Percentiles rank a stretch among this genome's conserved stretches.
phyloP scores from a whole-genome alignment of 2,113 vertebrate species.

The Gila orcuttii region DNA sequence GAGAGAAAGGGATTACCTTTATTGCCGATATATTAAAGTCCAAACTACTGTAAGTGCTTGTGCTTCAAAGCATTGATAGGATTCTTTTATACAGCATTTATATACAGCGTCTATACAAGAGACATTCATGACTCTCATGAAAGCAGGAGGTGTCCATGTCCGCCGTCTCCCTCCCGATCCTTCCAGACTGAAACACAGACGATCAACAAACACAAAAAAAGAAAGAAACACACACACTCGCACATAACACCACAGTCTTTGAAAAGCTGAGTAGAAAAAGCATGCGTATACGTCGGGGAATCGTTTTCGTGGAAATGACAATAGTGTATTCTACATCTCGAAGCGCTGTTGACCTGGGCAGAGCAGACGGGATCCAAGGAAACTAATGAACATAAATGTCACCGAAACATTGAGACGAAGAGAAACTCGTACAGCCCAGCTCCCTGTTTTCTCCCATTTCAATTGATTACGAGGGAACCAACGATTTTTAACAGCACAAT shows the following conservation, averaged over 20 bases:
- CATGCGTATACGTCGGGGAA: constrained; percentile 76
- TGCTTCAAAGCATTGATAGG: constrained; percentile 76
- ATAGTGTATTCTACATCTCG: constrained; percentile 75
- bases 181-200: constrained; percentile 48
- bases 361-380: constrained; percentile 53
- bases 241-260: constrained; percentile 62
- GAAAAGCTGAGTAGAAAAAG: constrained; percentile 57
- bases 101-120: constrained; percentile 83
- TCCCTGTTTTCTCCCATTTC: constrained; percentile 69
- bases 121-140: constrained; percentile 80
- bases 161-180: constrained; percentile 59
- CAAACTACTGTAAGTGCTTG: constrained; percentile 75
- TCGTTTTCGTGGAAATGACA: constrained; percentile 71
- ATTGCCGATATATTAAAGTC: constrained; percentile 78
- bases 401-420: constrained; percentile 65
- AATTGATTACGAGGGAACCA: constrained; percentile 66
- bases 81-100: constrained; percentile 80
- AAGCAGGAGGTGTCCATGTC: constrained; percentile 63
- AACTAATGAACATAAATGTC: constrained; percentile 47
- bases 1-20: constrained; percentile 67
- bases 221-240: constrained; percentile 44
- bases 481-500: constrained; percentile 61
- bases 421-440: constrained; percentile 59
- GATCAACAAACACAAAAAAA: constrained; percentile 49
- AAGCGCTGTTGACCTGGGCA: constrained; percentile 66